Base-by-base conservation (phyloP, 1,140 invertebrate species). In the Harlomillsia oculata region DNA sequence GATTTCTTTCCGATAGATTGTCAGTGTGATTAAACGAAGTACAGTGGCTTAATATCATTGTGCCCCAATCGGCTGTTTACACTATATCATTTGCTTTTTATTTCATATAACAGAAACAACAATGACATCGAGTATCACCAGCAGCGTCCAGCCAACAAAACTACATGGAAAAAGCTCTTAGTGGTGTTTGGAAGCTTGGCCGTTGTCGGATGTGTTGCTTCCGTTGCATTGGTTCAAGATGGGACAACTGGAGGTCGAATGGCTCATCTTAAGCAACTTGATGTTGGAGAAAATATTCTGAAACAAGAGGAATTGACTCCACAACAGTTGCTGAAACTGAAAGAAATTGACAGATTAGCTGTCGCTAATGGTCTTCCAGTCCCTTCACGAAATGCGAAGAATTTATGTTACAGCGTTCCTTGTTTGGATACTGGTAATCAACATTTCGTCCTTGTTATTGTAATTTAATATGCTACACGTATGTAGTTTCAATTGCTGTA, bases 371-470 rank as follows among this genome's bases (percentile, higher is more conserved):
- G 18, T 43, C 39, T 34, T 1, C 28, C 28, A 30, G 9, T 20
- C 6, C 44, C 44, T 32, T 28, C 30, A 14, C 20, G 36, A 34
- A 32, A 25, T 14, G n/a, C 2, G 8, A 28, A 18, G 1, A 36
- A 51, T 29, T 16, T 51, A 5, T 51, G 49, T 16, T 51, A 51
- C 36, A 51, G 32, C 13, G 20, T n/a, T 6, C 32, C 49, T 26
- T 51, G 49, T 39, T 36, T 51, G n/a, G 34, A 51, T 18, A 51
- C 49, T 32, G 3, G 49, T 51, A 48, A 5, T n/a, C 8, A 18
- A 13, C 18, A 41, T 8, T 41, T 8, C 8, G 8, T 20, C 39
- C 8, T 8, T 18, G 18, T 41, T 41, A 11, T 8, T 41, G 39
- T 11, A 41, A 41, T 11, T 41, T 41, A 41, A 9, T 34, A 34